Percentiles rank a stretch among this genome's conserved stretches.
Evolutionary conservation across 2,797 vertebrate genomes (phyloP).

Genomic region (Pseudochaenichthys georgianus): DNA sequence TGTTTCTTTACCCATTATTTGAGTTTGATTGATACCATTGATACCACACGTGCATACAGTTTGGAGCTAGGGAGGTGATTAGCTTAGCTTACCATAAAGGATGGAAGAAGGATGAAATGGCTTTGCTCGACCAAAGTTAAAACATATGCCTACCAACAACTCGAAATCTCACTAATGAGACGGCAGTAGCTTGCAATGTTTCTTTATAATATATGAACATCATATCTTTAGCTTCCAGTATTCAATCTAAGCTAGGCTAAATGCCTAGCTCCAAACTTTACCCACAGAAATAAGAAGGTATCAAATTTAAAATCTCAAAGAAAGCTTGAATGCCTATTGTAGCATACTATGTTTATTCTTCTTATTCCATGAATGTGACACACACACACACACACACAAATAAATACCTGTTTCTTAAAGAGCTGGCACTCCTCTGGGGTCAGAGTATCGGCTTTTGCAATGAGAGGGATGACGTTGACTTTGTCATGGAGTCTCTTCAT

Average conservation of each 20-base stretch:
- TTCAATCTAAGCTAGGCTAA: not conserved
- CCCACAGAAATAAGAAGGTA: not conserved
- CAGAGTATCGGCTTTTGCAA: slow-evolving; percentile 88
- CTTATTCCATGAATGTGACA: not conserved
- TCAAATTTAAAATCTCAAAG: not conserved
- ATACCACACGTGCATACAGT: not conserved
- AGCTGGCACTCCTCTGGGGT: slow-evolving; percentile 89
- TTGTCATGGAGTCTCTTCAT: slow-evolving; percentile 90
- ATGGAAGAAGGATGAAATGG: not conserved
- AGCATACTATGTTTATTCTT: not conserved
- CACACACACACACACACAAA: slow-evolving; percentile 1
- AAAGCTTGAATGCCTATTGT: not conserved
- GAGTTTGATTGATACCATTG: not conserved
- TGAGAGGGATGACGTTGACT: slow-evolving; percentile 89
- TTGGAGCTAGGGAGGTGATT: not conserved
- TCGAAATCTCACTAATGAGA: not conserved
- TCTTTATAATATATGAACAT: too few species aligned
- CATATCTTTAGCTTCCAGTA: not conserved
- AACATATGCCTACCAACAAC: not conserved
- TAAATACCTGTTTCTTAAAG: slow-evolving; percentile 88
- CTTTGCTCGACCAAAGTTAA: not conserved
- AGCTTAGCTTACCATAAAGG: not conserved
- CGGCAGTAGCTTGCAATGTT: too few species aligned
- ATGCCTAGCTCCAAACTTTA: not conserved
- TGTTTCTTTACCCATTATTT: not conserved